Evolutionary conservation across 2,113 vertebrate genomes (phyloP), one percentile per base, ranked within the genome.

Genomic region (Arothron firmamentum): DNA sequence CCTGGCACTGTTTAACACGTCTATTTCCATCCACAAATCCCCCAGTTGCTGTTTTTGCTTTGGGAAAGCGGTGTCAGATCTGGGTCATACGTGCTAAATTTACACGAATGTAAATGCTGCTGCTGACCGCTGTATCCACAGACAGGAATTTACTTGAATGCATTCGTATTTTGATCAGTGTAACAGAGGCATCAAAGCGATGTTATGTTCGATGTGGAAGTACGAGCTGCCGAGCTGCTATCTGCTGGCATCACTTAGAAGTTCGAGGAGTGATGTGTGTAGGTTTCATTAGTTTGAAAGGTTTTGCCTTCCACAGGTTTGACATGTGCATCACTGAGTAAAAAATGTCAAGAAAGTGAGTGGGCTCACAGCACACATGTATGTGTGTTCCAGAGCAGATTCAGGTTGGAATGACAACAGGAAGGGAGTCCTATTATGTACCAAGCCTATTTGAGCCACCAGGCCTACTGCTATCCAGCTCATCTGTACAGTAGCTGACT

Each of bases 121-220:
- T 41, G 59, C 15, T n/a, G 45, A 43, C 64, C 14, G 3, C 12
- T 52, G 67, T 63, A 43, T 12, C 52, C 13, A n/a, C 67, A 65
- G 48, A 52, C 28, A 59, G 66, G 49, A 52, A 34, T 64, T 50
- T 18, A 56, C 64, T 69, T 58, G 62, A 28, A 41, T 49, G 20
- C 9, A 16, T 20, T 3, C 0, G 59, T 10, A 63, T 81, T 81
- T 28, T 42, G 71, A 67, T 53, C 41, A 25, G 34, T 19, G 23
- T 67, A 70, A 62, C 72, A 56, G 73, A 34, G 10, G 59, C 70
- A 76, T 77, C 80, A 79, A 73, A 79, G 76, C 52, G 41, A 65
- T 20, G 56, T 75, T 64, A 47, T 75, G 74, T 77, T 83, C 62
- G 49, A 61, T 70, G 59, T 59, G 43, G 59, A 69, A 43, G 31